Base-by-base conservation (phyloP, 2,888 invertebrate genomes). In the Philereme vetulata region DNA sequence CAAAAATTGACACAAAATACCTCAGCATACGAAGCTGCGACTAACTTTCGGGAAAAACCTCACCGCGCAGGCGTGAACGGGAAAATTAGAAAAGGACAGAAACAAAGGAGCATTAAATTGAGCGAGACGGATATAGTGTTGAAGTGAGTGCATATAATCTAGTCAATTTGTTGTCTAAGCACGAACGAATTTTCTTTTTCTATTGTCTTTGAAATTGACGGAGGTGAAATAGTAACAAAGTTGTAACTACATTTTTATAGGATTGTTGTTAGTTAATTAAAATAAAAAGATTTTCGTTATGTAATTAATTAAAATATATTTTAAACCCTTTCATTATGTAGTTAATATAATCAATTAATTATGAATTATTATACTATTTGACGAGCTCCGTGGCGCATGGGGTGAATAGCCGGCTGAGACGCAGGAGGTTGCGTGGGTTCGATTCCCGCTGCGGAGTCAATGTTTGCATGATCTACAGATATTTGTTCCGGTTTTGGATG, bases 11-110 rank as follows among this genome's bases (percentile, higher is more conserved):
- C 60, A 61, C 33, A 69, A 68, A 68, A 66, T 70, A 65, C 67
- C 52, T 68, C 80, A 83, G 67, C 75, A 55, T 90, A 90, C 70
- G 85, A 71, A 89, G 87, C 90, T 90, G 88, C 90, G 74, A 90
- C 73, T 76, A 81, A 83, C 84, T 85, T 86, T 86, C 77, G 85
- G 84, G 85, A 83, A 86, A 88, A 82, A 58, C 78, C 71, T 70
- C 66, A 72, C n/a, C 51, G 82, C 92, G 91, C 91, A 88, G 60
- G 87, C 87, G 89, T 76, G 77, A 81, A 83, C 83, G 77, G 81
- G 84, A 81, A 87, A 85, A 86, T 68, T 65, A 33, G 78, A 85
- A 70, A n/a, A 80, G 75, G 83, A 85, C 46, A 61, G 71, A 62
- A 63, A 72, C 61, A 78, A 58, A 56, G 60, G 36, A 34, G 44